Percentiles rank a stretch among this genome's conserved stretches.
phyloP scores from a whole-genome alignment of 1,140 invertebrate genomes.

The Macrotrachela quadricornifera region DNA sequence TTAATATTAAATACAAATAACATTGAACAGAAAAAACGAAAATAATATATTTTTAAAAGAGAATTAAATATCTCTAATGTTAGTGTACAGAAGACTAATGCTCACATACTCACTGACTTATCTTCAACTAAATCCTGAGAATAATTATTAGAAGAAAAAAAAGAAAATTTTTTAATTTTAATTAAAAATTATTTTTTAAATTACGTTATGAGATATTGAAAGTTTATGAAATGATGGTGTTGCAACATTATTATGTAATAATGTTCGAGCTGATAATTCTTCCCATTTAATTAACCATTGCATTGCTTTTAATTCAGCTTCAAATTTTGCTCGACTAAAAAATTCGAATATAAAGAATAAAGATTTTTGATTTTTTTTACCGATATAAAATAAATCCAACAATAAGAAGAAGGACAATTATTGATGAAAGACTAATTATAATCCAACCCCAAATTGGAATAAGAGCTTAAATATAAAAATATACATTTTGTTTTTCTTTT shows the following conservation, averaged over 20 bases:
- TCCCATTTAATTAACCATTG: constrained; percentile 71
- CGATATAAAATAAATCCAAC: constrained; percentile 44
- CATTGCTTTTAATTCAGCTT: constrained; percentile 79
- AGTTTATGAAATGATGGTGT: background rate
- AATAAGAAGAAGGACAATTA: constrained; percentile 50
- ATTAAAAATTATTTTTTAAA: too few relatives aligned
- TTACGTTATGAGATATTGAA: constrained; percentile 5
- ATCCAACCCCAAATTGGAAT: constrained; percentile 61
- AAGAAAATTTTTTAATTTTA: too few relatives aligned
- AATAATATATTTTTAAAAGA: too few relatives aligned
- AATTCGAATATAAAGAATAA: background rate
- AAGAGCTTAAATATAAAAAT: constrained; percentile 35
- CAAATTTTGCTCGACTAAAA: constrained; percentile 64
- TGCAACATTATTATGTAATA: constrained; percentile 24
- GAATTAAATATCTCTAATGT: too few relatives aligned
- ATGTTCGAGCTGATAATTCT: constrained; percentile 38
- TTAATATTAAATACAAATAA: too few relatives aligned
- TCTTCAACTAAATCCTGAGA: too few relatives aligned
- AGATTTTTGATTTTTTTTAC: constrained; percentile 17
- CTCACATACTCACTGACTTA: too few relatives aligned
- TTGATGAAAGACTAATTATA: constrained; percentile 54
- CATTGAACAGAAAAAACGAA: too few relatives aligned
- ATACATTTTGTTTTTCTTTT: too few relatives aligned
- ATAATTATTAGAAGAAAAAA: too few relatives aligned
- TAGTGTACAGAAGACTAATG: too few relatives aligned